Conservation (phyloP, 2,797 vertebrate species). For the Nannoperca australis region DNA sequence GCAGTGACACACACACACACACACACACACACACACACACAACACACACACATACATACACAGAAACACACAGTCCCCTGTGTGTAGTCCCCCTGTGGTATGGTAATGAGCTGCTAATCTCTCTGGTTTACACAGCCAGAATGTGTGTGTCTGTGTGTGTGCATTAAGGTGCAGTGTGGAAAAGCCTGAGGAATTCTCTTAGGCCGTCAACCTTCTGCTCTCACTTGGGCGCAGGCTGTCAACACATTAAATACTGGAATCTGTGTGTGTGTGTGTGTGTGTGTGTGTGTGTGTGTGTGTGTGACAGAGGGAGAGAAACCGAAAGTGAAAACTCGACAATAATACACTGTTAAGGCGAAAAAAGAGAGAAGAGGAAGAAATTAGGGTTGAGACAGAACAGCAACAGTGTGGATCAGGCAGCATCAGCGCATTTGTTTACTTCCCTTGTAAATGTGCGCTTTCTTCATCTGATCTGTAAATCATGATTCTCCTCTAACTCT, state of each 20-base stretch:
- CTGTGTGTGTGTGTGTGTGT: slow-evolving; percentile 40
- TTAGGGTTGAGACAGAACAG: slow-evolving; percentile 43
- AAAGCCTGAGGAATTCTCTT: slow-evolving; percentile 83
- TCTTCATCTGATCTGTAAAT: slow-evolving; percentile 64
- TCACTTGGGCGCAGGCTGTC: slow-evolving; percentile 82
- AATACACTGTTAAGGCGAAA: slow-evolving; percentile 38
- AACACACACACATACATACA: slow-evolving; percentile 42
- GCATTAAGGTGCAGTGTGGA: slow-evolving; percentile 75
- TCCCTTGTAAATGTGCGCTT: slow-evolving; percentile 52
- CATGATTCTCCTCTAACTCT: slow-evolving; percentile 49
- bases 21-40: slow-evolving; percentile 16
- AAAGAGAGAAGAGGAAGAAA: slow-evolving; percentile 46
- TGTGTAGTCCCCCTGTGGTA: slow-evolving; percentile 78
- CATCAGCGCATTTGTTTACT: slow-evolving; percentile 65
- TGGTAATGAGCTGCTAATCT: slow-evolving; percentile 86
- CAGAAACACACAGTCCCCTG: slow-evolving; percentile 67
- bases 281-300: slow-evolving; percentile 34
- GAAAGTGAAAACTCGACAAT: slow-evolving; percentile 60
- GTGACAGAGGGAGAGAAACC: slow-evolving; percentile 48
- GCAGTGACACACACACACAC: slow-evolving; percentile 55
- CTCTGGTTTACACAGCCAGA: slow-evolving; percentile 81
- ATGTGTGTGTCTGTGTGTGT: slow-evolving; percentile 56
- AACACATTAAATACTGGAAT: slow-evolving; percentile 78
- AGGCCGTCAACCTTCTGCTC: slow-evolving; percentile 83
- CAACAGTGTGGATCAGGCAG: slow-evolving; percentile 49